Evolutionary conservation across 1,140 invertebrate species (phyloP), one percentile per base, ranked within the genome.

Genomic region (Drosophila melanogaster): DNA sequence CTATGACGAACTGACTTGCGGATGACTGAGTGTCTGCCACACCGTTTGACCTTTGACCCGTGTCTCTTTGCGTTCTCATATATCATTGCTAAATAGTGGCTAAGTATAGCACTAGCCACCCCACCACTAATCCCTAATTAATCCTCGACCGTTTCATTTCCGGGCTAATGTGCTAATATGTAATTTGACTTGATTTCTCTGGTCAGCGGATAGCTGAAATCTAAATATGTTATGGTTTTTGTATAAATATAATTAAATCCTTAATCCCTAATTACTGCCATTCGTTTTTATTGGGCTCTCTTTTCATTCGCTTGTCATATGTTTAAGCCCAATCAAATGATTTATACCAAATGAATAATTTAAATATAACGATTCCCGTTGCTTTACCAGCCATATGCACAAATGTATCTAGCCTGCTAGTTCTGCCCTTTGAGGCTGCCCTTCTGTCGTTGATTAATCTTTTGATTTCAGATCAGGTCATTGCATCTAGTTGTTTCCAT

Each of bases 1-100:
- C 65, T 66, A 30, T 69, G 30, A 69, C 61, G 22, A 46, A 69
- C 60, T 67, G 66, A 67, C 66, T 69, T 10, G 15, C 17, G 60
- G 41, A 70, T 70, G 62, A 55, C 38, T 47, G 24, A 56, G 64
- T 55, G 59, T 51, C 47, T 66, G 30, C 26, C 22, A 54, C 60
- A 37, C 40, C 38, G 40, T 24, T 46, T 56, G 65, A 70, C 67
- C 65, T 70, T 71, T 71, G 24, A 57, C 64, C 62, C 22, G 58
- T 10, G 26, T 14, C 26, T n/a, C 55, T 1, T 4, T 14, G 17
- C 2, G 11, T 12, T 4, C 1, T 30, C n/a, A 61, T 15, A 38
- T 15, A 49, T 62, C n/a, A 26, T n/a, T 2, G 4, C 22, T 14
- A 26, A 47, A 8, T 47, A 14, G 46, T n/a, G 3, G 22, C 26